Conservation (phyloP, 2,113 vertebrate genomes). For the Carassius gibelio region DNA sequence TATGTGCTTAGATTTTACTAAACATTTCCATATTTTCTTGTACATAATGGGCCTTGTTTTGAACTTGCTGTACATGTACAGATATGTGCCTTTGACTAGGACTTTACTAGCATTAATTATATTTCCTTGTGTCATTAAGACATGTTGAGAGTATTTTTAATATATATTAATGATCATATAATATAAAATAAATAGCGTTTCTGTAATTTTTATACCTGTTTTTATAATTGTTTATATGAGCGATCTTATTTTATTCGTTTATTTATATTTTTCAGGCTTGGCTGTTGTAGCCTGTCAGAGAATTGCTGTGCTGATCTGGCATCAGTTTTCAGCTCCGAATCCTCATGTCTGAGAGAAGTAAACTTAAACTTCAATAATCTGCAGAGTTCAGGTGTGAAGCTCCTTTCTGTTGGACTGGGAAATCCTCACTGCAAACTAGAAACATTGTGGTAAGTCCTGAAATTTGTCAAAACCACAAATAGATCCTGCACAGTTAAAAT, state of each 20-base stretch:
- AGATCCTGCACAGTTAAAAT: not conserved
- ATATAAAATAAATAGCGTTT: not conserved
- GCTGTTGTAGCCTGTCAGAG: not conserved
- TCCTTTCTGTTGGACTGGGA: not conserved
- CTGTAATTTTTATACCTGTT: too few species aligned
- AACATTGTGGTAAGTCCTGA: not conserved
- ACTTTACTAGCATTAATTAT: not conserved
- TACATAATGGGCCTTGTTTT: not conserved
- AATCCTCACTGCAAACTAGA: constrained; percentile 17
- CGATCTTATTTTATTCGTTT: not conserved
- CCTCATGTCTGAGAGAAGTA: not conserved
- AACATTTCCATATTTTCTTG: too few species aligned
- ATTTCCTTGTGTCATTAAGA: not conserved
- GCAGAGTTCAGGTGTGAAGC: not conserved
- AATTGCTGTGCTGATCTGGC: not conserved
- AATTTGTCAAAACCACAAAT: not conserved
- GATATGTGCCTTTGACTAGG: not conserved
- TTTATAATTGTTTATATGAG: not conserved
- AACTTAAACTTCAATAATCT: not conserved
- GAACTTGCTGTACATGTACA: not conserved
- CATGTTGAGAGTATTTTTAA: not conserved
- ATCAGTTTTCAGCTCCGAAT: not conserved
- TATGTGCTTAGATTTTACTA: not conserved
- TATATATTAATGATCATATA: not conserved
- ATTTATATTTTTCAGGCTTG: not conserved